Base-by-base conservation (phyloP, 1,140 invertebrate species). In the Capitella teleta region DNA sequence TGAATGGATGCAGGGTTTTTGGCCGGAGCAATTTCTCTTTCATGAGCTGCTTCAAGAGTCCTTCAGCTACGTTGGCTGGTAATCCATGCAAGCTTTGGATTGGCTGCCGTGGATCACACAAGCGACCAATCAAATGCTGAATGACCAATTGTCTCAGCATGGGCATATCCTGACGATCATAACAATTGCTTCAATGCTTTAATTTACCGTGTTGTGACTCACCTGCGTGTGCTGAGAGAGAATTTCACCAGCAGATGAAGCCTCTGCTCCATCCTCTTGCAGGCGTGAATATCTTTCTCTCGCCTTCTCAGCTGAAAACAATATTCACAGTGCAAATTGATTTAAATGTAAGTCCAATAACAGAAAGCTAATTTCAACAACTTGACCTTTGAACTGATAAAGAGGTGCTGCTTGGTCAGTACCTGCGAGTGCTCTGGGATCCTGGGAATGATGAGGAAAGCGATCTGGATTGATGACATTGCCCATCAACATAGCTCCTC, bases 21-120 rank as follows among this genome's bases (percentile, higher is more conserved):
- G 59, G 57, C 41, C 59, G 61, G 14, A 67, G 56, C 28, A 58
- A 51, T 51, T 60, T 59, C 28, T 67, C 56, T 38, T 62, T 63
- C 28, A 64, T 32, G 2, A 67, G 58, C 36, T 62, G 56, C 2
- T 52, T 37, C 12, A 67, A 24, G 8, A 67, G 43, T 18, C 56
- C 54, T 45, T 62, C 57, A 6, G 65, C 61, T 44, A 66, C 52
- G 5, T 61, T 53, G 45, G 63, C 58, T 0, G 65, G 54, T 2
- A 66, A 50, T 10, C 62, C 60, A 23, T 56, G 49, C 1, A 67
- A 57, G 2, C 58, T 57, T 12, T 60, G 37, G 0, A 61, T 28
- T 8, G 6, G 47, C 32, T 57, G 47, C 0, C 53, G 51, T 2
- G 61, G 61, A 44, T 66, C 57, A 34, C 52, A 56, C 2, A 67